phyloP scores from a whole-genome alignment of 2,797 vertebrate genomes.

The Myiotriccus ornatus region DNA sequence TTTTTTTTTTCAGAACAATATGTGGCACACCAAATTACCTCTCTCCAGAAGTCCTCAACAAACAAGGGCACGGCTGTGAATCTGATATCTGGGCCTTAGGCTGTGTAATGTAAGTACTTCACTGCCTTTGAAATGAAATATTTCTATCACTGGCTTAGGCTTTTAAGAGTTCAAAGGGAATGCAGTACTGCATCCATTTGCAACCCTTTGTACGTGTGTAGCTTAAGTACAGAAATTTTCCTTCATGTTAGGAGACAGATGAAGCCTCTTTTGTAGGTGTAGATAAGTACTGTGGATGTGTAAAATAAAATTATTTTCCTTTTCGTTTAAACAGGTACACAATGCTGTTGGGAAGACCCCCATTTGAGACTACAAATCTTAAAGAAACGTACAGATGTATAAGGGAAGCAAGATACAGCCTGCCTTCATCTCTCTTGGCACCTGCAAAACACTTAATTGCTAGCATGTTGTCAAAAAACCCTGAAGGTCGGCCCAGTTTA shows the following conservation, averaged over 20 bases:
- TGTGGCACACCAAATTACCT: conserved; percentile 99
- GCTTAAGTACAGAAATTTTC: neutral
- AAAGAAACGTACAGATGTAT: conserved; percentile 98
- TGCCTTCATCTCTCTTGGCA: conserved; percentile 88
- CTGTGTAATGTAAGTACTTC: conserved; percentile 94
- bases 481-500: conserved; percentile 89
- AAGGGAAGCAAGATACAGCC: conserved; percentile 90
- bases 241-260: neutral
- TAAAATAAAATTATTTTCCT: neutral
- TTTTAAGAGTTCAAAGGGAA: neutral
- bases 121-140: neutral
- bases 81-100: conserved; percentile 98
- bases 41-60: conserved; percentile 98
- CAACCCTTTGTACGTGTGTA: neutral
- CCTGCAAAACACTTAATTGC: conserved; percentile 92
- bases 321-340: conserved; percentile 86
- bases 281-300: neutral
- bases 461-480: conserved; percentile 90
- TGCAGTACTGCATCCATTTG: neutral
- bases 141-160: neutral
- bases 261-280: neutral
- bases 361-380: conserved; percentile 97
- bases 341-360: conserved; percentile 93
- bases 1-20: conserved; percentile 85
- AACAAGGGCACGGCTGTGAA: conserved; percentile 97